Evolutionary conservation across 2,113 vertebrate species (phyloP), one percentile per base, ranked within the genome.

Genomic region (Cariama cristata): DNA sequence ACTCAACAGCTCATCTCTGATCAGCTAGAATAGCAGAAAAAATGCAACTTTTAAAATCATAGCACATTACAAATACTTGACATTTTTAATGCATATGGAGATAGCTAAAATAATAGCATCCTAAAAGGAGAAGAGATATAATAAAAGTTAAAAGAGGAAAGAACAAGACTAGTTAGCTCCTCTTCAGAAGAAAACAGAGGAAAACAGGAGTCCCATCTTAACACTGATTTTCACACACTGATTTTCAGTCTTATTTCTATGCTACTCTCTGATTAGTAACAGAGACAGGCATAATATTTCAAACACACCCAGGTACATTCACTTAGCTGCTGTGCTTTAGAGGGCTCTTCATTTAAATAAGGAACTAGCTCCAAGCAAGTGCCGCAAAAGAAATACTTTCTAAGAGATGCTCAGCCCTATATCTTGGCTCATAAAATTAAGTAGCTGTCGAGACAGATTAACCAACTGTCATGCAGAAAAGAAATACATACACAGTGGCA

Each of bases 401-500:
- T 89, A 97, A 92, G 93, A 81, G 71, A 92, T 84, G 50, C 59
- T 86, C 86, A 79, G 40, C 53, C 66, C 93, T 96, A 6, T 79
- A 94, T 92, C 69, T 95, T 96, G 64, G 80, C 79, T 88, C 2
- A 1, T 44, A 93, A 94, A 97, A 96, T 96, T 93, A 98, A 97
- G 94, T 90, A 94, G 87, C 94, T 95, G 86, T 94, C 62, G 0
- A 79, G 94, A 92, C 19, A 96, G 68, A 95, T 98, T 96, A 96
- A 95, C 71, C 91, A 88, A 49, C 79, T 95, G 76, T 79, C 92
- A 97, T 33, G 71, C 94, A 96, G 96, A 95, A 75, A 96, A 77
- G n/a, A 79, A 73, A 66, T 60, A 49, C 33, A 45, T 32, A 84
- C 60, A 72, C 35, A 85, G 67, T 50, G 68, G 53, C 96, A 97